Evolutionary conservation across 2,888 invertebrate genomes (phyloP).

Genomic region (Mermis nigrescens): DNA sequence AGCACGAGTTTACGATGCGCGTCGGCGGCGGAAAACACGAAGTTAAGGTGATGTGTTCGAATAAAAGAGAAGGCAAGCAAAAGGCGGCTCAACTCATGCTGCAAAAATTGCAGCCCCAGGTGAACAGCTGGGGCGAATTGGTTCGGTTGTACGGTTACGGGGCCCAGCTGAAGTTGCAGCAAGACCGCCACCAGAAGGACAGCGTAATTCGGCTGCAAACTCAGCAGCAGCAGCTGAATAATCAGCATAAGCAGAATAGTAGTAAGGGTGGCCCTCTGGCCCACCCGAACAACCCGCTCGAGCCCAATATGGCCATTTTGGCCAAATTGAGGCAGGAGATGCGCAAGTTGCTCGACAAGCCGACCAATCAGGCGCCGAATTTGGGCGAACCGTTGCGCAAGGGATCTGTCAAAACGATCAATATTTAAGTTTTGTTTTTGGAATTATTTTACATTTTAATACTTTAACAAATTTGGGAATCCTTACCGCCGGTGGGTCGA

Average conservation of each 20-base stretch:
- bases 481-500: too few species aligned
- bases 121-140: slow-evolving; percentile 79
- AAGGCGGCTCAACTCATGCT: slow-evolving; percentile 80
- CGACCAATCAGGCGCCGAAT: neutral
- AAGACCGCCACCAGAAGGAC: neutral
- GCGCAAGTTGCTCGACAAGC: slow-evolving; percentile 43
- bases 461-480: too few species aligned
- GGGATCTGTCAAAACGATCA: too few species aligned
- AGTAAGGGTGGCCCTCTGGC: neutral
- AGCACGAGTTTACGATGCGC: slow-evolving; percentile 78
- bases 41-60: slow-evolving; percentile 57
- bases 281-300: slow-evolving; percentile 1
- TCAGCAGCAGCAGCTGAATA: slow-evolving; percentile 11
- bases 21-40: slow-evolving; percentile 81
- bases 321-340: slow-evolving; percentile 64
- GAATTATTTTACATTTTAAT: too few species aligned
- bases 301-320: slow-evolving; percentile 68
- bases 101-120: slow-evolving; percentile 77
- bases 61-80: slow-evolving; percentile 89
- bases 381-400: too few species aligned
- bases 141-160: slow-evolving; percentile 59
- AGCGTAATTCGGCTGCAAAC: neutral
- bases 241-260: neutral
- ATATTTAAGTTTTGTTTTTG: too few species aligned
- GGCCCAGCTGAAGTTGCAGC: slow-evolving; percentile 4